Percentiles rank a stretch among this genome's conserved stretches.
Conservation (phyloP, 2,888 invertebrate genomes). For the Conistra vaccinii region DNA sequence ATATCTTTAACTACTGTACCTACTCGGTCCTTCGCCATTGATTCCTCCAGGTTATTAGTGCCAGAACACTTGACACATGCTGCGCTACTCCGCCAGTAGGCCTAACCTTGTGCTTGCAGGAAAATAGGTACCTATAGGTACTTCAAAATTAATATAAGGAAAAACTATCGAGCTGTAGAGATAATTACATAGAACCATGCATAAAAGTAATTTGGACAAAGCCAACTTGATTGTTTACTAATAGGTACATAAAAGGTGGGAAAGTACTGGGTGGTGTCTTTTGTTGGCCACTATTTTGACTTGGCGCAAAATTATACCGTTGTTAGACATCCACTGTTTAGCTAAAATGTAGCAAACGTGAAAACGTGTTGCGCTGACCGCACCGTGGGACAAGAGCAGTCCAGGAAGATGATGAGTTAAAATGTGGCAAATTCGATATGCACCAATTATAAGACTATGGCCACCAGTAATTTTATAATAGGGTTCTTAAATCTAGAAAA, state of each 20-base stretch:
- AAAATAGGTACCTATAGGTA: not conserved
- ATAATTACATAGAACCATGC: not conserved
- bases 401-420: not conserved
- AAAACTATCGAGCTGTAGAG: not conserved
- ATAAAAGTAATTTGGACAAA: not conserved
- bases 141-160: not conserved
- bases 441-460: too few species aligned
- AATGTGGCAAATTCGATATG: too few species aligned
- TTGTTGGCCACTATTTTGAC: too few species aligned
- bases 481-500: not conserved
- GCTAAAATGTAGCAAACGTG: not conserved
- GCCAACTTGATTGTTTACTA: too few species aligned
- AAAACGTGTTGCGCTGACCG: not conserved
- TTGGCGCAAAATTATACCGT: too few species aligned
- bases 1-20: not conserved
- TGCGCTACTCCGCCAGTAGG: too few species aligned
- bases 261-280: too few species aligned
- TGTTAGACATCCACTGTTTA: not conserved
- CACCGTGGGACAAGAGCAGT: not conserved
- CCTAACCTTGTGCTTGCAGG: not conserved
- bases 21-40: not conserved
- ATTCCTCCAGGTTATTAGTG: not conserved
- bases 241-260: not conserved
- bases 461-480: not conserved
- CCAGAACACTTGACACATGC: too few species aligned